Conservation (phyloP, 2,888 invertebrate genomes). For the Plebejus anna region DNA sequence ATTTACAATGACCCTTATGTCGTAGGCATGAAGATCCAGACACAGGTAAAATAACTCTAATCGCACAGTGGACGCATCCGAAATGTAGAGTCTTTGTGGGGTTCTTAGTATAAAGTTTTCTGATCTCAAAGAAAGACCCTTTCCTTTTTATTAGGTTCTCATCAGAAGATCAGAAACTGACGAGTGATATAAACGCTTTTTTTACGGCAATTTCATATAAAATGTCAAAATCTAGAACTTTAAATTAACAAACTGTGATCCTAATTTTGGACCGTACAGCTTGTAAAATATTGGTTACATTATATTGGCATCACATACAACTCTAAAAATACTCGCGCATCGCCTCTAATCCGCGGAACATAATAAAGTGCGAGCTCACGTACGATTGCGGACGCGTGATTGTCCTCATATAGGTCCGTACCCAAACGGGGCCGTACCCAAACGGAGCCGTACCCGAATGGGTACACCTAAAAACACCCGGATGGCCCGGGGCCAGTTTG, state of each 20-base stretch:
- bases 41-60: too few species aligned
- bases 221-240: too few species aligned
- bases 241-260: background rate
- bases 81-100: too few species aligned
- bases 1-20: too few species aligned
- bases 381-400: constrained; percentile 1
- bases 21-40: too few species aligned
- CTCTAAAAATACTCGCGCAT: background rate
- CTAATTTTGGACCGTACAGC: background rate
- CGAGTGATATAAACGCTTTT: too few species aligned
- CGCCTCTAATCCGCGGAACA: background rate
- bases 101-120: too few species aligned
- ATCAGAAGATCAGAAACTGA: too few species aligned
- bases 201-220: too few species aligned
- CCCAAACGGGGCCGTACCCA: background rate
- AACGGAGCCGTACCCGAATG: background rate
- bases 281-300: background rate
- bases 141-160: too few species aligned
- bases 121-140: too few species aligned
- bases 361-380: background rate
- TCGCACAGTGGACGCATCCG: too few species aligned
- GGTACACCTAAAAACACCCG: background rate
- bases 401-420: background rate
- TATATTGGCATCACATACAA: background rate
- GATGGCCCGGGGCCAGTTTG: constrained; percentile 28